phyloP scores from a whole-genome alignment of 2,888 invertebrate genomes.

The Hemaris fuciformis region DNA sequence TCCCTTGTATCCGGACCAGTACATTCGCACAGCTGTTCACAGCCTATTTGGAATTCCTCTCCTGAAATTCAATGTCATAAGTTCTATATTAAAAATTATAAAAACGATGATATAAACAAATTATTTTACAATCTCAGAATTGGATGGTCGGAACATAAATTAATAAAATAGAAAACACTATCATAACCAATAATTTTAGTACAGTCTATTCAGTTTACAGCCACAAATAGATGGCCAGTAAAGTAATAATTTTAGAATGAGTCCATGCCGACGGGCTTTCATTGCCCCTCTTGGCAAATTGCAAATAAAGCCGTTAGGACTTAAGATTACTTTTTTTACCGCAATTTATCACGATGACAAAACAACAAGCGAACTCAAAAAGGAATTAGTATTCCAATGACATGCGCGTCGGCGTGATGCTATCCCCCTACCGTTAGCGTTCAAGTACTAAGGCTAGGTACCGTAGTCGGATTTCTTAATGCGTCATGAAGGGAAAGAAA shows the following conservation, averaged over 20 bases:
- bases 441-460: not conserved
- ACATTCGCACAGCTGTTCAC: constrained; percentile 90
- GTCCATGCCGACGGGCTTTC: too few relatives aligned
- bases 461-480: not conserved
- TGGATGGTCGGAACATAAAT: too few relatives aligned
- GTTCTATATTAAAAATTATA: not conserved
- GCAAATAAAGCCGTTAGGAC: too few relatives aligned
- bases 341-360: not conserved
- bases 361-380: not conserved
- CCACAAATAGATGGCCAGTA: not conserved
- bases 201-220: not conserved
- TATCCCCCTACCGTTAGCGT: not conserved
- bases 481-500: not conserved
- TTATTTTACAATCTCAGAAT: too few relatives aligned
- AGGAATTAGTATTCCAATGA: not conserved
- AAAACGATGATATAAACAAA: not conserved
- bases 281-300: too few relatives aligned
- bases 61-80: constrained; percentile 55
- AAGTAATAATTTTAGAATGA: too few relatives aligned
- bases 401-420: not conserved
- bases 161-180: too few relatives aligned
- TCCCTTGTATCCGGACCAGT: constrained; percentile 83
- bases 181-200: too few relatives aligned
- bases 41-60: constrained; percentile 91
- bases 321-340: not conserved